Percentiles rank a stretch among this genome's conserved stretches.
phyloP scores from a whole-genome alignment of 2,113 vertebrate genomes.

The Chinchilla lanigera region DNA sequence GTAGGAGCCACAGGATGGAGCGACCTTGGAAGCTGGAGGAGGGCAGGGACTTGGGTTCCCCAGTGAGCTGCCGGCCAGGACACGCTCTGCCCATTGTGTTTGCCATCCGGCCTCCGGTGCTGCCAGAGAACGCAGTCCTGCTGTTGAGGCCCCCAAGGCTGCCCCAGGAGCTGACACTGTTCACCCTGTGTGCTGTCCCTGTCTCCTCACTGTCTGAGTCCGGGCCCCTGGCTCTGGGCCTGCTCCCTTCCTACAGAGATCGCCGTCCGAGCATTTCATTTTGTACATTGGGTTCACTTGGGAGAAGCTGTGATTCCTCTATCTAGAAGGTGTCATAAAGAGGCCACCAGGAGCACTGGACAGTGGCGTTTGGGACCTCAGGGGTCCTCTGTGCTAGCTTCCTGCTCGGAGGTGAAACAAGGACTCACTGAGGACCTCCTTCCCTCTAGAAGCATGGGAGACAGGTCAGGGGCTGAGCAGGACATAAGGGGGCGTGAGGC shows the following conservation, averaged over 20 bases:
- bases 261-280: not conserved
- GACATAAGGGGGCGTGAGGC: not conserved
- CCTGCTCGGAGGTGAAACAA: fast-evolving
- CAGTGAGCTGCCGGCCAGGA: not conserved
- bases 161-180: not conserved
- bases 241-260: not conserved
- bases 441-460: not conserved
- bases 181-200: not conserved
- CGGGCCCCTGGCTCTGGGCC: not conserved
- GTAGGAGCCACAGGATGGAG: not conserved
- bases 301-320: not conserved
- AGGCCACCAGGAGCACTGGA: not conserved
- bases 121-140: not conserved
- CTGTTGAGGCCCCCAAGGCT: not conserved
- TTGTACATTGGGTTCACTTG: not conserved
- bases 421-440: not conserved
- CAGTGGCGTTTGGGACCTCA: not conserved
- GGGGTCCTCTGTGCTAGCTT: not conserved
- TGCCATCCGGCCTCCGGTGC: too few species aligned
- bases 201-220: not conserved
- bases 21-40: not conserved
- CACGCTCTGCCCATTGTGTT: not conserved
- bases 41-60: not conserved
- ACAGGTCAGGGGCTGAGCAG: not conserved
- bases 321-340: not conserved